phyloP scores from a whole-genome alignment of 2,113 vertebrate species.

The Tamias sibiricus region DNA sequence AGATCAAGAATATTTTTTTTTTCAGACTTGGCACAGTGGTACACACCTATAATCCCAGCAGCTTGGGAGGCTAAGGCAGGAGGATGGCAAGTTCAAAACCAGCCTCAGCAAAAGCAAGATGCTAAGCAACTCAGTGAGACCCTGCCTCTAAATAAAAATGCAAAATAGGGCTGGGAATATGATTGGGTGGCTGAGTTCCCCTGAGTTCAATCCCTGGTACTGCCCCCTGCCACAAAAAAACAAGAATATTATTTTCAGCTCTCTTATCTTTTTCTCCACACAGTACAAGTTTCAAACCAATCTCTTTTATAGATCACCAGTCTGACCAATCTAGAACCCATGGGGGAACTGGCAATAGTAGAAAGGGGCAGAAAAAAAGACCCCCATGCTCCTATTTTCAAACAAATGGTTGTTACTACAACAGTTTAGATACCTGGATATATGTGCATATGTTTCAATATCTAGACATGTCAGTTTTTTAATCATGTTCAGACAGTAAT shows the following conservation, averaged over 20 bases:
- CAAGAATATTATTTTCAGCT: neutral
- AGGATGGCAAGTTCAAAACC: too few species aligned
- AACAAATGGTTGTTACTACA: neutral
- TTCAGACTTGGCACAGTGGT: fast-evolving
- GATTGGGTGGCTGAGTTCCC: too few species aligned
- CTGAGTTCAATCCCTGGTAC: too few species aligned
- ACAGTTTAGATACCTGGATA: neutral
- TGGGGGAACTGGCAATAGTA: neutral
- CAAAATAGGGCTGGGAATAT: too few species aligned
- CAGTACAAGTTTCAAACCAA: neutral
- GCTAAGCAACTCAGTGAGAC: too few species aligned
- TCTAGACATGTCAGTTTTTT: neutral
- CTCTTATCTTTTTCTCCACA: neutral
- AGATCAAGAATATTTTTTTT: neutral
- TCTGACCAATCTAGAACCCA: neutral
- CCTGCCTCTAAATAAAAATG: too few species aligned
- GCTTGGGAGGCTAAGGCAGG: too few species aligned
- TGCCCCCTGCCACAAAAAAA: too few species aligned
- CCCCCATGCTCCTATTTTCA: neutral
- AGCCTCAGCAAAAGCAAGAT: too few species aligned
- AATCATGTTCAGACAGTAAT: neutral
- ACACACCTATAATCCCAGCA: too few species aligned
- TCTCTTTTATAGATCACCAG: neutral
- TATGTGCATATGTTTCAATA: neutral
- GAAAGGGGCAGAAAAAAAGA: neutral